Conservation (phyloP, 2,797 vertebrate species). For the Anolis apletophallus region DNA sequence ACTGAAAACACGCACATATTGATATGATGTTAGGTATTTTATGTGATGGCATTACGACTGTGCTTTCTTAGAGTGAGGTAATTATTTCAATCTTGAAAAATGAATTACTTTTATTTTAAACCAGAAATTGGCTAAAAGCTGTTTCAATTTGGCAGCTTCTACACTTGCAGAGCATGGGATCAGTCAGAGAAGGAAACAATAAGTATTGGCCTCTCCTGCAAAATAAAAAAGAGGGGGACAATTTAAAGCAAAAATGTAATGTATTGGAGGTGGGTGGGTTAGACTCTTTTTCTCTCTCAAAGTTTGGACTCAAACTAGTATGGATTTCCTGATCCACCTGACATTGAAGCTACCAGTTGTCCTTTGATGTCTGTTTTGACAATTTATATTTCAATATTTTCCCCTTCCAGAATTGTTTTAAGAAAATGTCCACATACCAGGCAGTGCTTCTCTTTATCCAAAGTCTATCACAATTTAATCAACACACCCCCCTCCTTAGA, state of each 20-base stretch:
- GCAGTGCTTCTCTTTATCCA: too few relatives aligned
- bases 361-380: too few relatives aligned
- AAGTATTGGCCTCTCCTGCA: neutral
- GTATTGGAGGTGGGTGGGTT: too few relatives aligned
- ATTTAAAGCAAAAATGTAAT: neutral
- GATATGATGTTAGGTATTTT: conserved; percentile 54
- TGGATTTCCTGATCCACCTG: too few relatives aligned
- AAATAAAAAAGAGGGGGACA: neutral
- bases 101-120: conserved; percentile 31
- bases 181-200: neutral
- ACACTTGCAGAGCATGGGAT: neutral
- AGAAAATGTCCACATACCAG: too few relatives aligned
- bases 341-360: too few relatives aligned
- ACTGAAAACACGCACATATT: neutral
- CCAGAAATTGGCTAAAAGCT: conserved; percentile 31
- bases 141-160: neutral
- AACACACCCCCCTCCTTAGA: too few relatives aligned
- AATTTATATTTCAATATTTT: too few relatives aligned
- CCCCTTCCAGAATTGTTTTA: too few relatives aligned
- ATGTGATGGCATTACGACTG: conserved; percentile 45
- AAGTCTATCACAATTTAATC: too few relatives aligned
- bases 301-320: too few relatives aligned
- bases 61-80: conserved; percentile 51
- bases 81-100: conserved; percentile 51
- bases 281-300: too few relatives aligned